phyloP scores from a whole-genome alignment of 2,113 vertebrate genomes.

The Eolophus roseicapilla region DNA sequence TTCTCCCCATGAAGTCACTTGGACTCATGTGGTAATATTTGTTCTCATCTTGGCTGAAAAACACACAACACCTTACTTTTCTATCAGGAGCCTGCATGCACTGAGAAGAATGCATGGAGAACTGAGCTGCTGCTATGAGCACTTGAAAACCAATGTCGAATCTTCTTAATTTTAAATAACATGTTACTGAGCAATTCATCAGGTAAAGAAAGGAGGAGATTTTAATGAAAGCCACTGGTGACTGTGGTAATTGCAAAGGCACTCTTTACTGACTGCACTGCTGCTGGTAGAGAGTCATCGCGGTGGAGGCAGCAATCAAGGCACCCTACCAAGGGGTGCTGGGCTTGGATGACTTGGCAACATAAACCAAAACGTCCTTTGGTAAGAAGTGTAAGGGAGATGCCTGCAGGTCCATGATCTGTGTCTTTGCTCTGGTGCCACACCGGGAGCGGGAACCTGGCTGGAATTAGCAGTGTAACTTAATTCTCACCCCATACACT shows the following conservation, averaged over 20 bases:
- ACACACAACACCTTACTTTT: not conserved
- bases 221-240: not conserved
- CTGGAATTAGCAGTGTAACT: not conserved
- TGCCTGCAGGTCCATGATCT: not conserved
- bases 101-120: not conserved
- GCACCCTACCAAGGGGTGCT: not conserved
- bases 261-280: not conserved
- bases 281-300: not conserved
- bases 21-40: not conserved
- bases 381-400: not conserved
- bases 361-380: not conserved
- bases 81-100: not conserved
- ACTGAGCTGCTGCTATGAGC: not conserved
- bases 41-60: not conserved
- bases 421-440: not conserved
- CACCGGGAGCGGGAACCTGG: not conserved
- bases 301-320: not conserved
- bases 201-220: not conserved
- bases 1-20: not conserved
- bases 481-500: not conserved
- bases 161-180: not conserved
- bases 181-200: not conserved
- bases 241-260: not conserved
- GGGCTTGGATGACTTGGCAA: not conserved
- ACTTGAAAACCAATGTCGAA: not conserved